phyloP scores from a whole-genome alignment of 1,140 invertebrate species.

The Dendroctonus valens region DNA sequence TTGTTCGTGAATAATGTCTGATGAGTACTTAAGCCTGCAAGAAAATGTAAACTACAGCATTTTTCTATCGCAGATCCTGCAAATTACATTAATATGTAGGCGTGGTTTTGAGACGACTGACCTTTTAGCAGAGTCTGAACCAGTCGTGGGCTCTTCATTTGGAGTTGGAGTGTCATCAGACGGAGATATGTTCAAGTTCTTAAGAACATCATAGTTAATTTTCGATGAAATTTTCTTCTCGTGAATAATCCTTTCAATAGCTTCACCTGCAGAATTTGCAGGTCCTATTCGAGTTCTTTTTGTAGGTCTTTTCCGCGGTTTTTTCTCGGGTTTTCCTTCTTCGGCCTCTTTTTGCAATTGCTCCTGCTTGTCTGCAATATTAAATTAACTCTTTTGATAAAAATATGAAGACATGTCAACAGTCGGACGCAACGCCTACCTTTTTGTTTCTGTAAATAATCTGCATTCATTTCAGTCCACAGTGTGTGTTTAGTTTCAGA shows the following conservation, averaged over 20 bases:
- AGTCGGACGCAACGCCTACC: slow-evolving; percentile 51
- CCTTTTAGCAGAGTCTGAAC: slow-evolving; percentile 33
- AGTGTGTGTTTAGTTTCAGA: slow-evolving; percentile 72
- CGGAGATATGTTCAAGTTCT: slow-evolving; percentile 69
- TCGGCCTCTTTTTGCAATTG: slow-evolving; percentile 68
- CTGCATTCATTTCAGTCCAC: slow-evolving; percentile 83
- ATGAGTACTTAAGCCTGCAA: too few species aligned
- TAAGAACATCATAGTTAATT: slow-evolving; percentile 97
- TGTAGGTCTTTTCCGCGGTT: slow-evolving; percentile 59
- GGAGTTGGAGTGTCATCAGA: slow-evolving; percentile 19
- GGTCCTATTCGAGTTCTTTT: slow-evolving; percentile 58
- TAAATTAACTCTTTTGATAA: background rate
- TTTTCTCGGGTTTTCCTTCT: slow-evolving; percentile 77
- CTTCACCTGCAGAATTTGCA: slow-evolving; percentile 84
- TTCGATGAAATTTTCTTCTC: slow-evolving; percentile 95
- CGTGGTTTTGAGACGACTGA: slow-evolving; percentile 9
- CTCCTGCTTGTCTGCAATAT: slow-evolving; percentile 72
- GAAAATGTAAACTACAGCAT: too few species aligned
- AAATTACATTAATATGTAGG: too few species aligned
- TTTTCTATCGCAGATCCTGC: too few species aligned
- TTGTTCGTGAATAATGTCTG: slow-evolving; percentile 1
- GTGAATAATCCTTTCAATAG: slow-evolving; percentile 91
- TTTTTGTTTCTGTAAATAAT: slow-evolving; percentile 80
- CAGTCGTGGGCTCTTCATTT: slow-evolving; percentile 11
- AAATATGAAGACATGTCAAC: background rate